Evolutionary conservation across 1,140 invertebrate genomes (phyloP), one percentile per base, ranked within the genome.

Genomic region (Patella vulgata): DNA sequence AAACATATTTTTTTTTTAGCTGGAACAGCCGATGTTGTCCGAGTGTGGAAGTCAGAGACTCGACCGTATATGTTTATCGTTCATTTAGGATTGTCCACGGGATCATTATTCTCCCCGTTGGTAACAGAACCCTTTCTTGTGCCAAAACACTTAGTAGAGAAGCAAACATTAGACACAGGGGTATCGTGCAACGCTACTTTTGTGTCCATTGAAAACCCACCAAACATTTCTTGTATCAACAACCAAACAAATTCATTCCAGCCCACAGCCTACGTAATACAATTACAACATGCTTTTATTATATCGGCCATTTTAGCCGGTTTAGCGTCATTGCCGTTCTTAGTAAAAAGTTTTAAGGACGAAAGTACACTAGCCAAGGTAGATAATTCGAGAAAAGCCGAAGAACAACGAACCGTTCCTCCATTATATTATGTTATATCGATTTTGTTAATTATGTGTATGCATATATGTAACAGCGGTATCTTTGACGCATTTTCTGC

Each of bases 91-190:
- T 75, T 69, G 31, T 66, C 68, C 28, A 11, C 71, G 31, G 74
- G 74, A 17, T 71, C 71, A 36, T 63, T 71, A 25, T 6, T 75
- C 11, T 62, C 68, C n/a, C 74, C 74, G 43, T 57, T 75, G 30
- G 59, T 70, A 43, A 66, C 71, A 19, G 66, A 68, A 47, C 74
- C 71, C 9, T 75, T 75, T 52, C 63, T 75, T 21, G 62, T 56
- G 5, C 58, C 61, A 21, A 55, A 28, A 28, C 52, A 27, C 14
- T n/a, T n/a, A n/a, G n/a, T n/a, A n/a, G n/a, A n/a, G n/a, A n/a
- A n/a, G n/a, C n/a, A n/a, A n/a, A n/a, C n/a, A n/a, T n/a, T n/a
- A n/a, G n/a, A n/a, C n/a, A n/a, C n/a, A n/a, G n/a, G n/a, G n/a
- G n/a, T n/a, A n/a, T n/a, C n/a, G n/a, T n/a, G n/a, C n/a, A n/a